Percentiles rank a stretch among this genome's conserved stretches.
Conservation (phyloP, 2,797 vertebrate species). For the Eulemur albifrons region DNA sequence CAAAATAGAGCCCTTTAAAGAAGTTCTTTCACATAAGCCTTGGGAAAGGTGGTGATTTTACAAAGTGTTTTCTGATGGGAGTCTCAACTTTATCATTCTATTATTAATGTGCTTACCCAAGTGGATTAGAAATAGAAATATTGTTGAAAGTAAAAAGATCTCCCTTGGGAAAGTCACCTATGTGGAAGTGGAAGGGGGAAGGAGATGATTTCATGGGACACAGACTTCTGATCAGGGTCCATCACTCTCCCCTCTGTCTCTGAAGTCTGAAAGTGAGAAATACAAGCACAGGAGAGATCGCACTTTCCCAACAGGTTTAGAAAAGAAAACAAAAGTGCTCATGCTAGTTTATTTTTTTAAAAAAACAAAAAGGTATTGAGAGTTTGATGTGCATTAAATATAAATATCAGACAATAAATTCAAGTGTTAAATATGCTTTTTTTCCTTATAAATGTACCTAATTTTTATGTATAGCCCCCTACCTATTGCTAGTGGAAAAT, state of each 20-base stretch:
- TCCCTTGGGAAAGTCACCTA: neutral
- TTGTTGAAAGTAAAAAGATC: neutral
- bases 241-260: neutral
- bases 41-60: neutral
- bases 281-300: neutral
- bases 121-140: neutral
- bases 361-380: neutral
- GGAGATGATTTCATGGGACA: neutral
- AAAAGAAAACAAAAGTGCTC: neutral
- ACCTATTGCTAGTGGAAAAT: neutral
- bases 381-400: neutral
- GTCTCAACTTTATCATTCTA: neutral
- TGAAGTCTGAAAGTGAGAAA: neutral
- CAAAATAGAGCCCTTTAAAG: neutral
- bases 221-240: neutral
- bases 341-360: neutral
- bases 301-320: neutral
- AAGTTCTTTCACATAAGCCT: neutral
- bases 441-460: neutral
- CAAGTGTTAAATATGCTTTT: neutral
- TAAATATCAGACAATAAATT: neutral
- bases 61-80: neutral
- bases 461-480: neutral
- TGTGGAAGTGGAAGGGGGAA: neutral
- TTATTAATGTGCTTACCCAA: neutral